Evolutionary conservation across 2,888 invertebrate genomes (phyloP), one percentile per base, ranked within the genome.

Genomic region (Drosophila nigricruria): DNA sequence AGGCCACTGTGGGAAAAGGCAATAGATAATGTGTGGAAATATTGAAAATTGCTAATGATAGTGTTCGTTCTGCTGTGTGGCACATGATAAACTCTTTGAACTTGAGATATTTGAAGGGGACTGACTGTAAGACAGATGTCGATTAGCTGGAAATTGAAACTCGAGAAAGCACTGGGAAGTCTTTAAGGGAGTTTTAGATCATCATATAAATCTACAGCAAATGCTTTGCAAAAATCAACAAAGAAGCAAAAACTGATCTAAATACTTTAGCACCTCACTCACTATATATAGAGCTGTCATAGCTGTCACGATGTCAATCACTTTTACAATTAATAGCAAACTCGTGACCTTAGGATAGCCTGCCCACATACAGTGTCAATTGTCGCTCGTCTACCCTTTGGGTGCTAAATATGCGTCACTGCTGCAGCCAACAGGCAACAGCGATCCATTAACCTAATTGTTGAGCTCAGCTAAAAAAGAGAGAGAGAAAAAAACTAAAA

Each of bases 381-480:
- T 73, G 53, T 23, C 42, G 47, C 34, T 45, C 23, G 40, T n/a
- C 42, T 47, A 52, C 61, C 58, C 61, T 62, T 67, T 30, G 38
- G 61, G 50, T 59, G 66, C 47, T 38, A 66, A 61, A 52, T 60
- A 67, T 82, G 77, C 83, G 71, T 83, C 78, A 77, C 60, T 72
- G 60, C 54, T 34, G 52, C 34, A 59, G 66, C 30, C 10, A 30
- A 49, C 66, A 68, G 71, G 64, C 62, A 53, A 3, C 53, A 60
- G 63, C 76, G 74, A 82, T 72, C 88, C 82, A 83, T 83, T 83
- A 88, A 88, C 88, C 82, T 88, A 83, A 83, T 83, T 83, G 82
- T 74, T 57, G 59, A 77, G 77, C 54, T 56, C 73, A 69, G 53
- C 25, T 53, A 38, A 53, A 53, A 20, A 14, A 36, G 8, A 9